Base-by-base conservation (phyloP, 1,140 invertebrate species). In the Drosophila simulans region DNA sequence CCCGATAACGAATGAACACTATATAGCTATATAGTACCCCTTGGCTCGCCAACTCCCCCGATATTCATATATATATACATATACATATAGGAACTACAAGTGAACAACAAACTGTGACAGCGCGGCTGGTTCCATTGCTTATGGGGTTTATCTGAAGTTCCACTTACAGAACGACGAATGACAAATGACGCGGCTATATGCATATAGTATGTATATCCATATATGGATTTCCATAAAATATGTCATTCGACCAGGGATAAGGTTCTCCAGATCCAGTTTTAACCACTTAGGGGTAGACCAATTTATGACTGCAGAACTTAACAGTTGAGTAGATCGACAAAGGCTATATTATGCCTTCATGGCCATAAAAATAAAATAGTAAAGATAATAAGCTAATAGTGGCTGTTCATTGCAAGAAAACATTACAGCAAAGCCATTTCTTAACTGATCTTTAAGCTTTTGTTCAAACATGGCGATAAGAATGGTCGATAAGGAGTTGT, bases 121-220 rank as follows among this genome's bases (percentile, higher is more conserved):
- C 60, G 45, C 20, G 8, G 46, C 45, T 17, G 46, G 46, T 12
- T 4, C 22, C 60, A 57, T 49, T 57, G 58, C 52, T 62, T 40
- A 58, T 46, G 59, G 58, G 42, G 57, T 46, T 65, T 62, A 37
- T 65, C 57, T 62, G 62, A 62, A 65, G 57, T 65, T 65, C 55
- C 62, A 62, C 60, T 45, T 60, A 60, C 55, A 59, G 53, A 49
- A 20, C 43, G 46, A 15, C 57, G 15, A 51, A 51, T 59, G 45
- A 52, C 46, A 49, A 59, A 37, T 22, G 40, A 17, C n/a, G 37
- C 39, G 27, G 20, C 40, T 20, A 25, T 12, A 51, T 4, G 17
- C 11, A n/a, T 31, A n/a, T 22, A 22, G 20, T 22, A 22, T 11
- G 10, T 2, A 40, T 1, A n/a, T n/a, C 5, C 3, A n/a, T 27